phyloP scores from a whole-genome alignment of 2,797 vertebrate species.

The Pseudomugil gertrudae region DNA sequence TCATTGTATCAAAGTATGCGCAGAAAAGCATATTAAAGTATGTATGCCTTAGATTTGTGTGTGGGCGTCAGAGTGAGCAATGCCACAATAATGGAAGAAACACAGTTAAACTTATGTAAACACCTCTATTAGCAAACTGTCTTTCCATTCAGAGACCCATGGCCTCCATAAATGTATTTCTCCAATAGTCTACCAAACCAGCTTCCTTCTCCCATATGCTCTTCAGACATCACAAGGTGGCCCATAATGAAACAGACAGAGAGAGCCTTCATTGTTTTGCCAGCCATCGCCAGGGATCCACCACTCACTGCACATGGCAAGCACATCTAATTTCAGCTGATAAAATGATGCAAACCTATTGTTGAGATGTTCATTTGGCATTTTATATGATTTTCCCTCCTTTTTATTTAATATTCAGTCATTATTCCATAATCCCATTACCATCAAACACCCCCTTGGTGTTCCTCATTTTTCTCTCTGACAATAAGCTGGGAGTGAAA shows the following conservation, averaged over 20 bases:
- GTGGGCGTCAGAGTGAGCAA: neutral
- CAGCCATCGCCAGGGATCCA: constrained; percentile 41
- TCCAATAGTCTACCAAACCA: constrained; percentile 37
- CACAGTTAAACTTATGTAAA: constrained; percentile 51
- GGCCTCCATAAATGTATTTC: constrained; percentile 42
- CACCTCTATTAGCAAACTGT: constrained; percentile 65
- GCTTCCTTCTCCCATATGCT: constrained; percentile 28
- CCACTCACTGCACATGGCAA: constrained; percentile 17
- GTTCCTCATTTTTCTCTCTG: constrained; percentile 65
- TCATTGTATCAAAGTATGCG: constrained; percentile 15
- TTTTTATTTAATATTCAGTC: constrained; percentile 60
- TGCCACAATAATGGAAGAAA: neutral
- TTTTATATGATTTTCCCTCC: constrained; percentile 23
- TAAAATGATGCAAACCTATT: constrained; percentile 37
- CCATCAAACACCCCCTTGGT: constrained; percentile 54
- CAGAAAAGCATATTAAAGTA: constrained; percentile 11
- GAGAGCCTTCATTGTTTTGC: constrained; percentile 46
- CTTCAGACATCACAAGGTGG: constrained; percentile 43
- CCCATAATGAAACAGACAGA: constrained; percentile 56
- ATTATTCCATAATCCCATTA: constrained; percentile 66
- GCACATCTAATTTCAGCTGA: constrained; percentile 12
- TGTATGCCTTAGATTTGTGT: constrained; percentile 4
- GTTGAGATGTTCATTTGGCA: constrained; percentile 56
- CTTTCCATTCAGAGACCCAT: constrained; percentile 49
- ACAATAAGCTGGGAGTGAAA: constrained; percentile 58